Evolutionary conservation across 2,113 vertebrate genomes (phyloP), one percentile per base, ranked within the genome.

Genomic region (Glaucomys volans): DNA sequence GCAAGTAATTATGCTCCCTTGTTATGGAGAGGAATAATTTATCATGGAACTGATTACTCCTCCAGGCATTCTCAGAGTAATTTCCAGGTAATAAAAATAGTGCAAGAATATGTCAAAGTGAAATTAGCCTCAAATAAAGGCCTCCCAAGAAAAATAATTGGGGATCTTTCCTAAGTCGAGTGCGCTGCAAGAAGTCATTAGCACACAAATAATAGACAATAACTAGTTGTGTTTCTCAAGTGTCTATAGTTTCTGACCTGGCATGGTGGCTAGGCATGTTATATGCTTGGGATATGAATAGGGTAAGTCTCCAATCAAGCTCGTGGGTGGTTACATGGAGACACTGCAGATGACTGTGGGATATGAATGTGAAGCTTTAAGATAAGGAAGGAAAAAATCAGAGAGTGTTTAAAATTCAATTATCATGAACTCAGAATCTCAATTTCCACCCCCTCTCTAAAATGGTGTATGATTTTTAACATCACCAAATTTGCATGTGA

Each of bases 51-150:
- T 91, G 44, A 91, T 90, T 95, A 76, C 47, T 83, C 79, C 83
- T 84, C 42, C 57, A 97, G 62, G 57, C 89, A 89, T 92, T 90
- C 89, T 84, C 50, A 64, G 62, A 74, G 20, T 64, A 54, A 92
- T 97, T 97, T 98, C 47, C 47, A 91, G 82, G 62, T 94, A 96
- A 87, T 67, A 91, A 93, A 95, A 95, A 47, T 54, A 94, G 30
- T 79, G 8, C 8, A 88, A 79, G 20, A 89, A 96, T 75, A 84
- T 4, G 80, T 35, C 28, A 52, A 96, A 96, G 57, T 93, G 50
- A 87, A 95, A 97, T 95, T 93, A 94, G 30, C 50, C 40, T 80
- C 82, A 91, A 87, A 86, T 30, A 80, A 62, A 57, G 4, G 8
- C 30, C 28, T 96, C 54, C 18, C 37, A 20, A 35, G 14, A 32